Evolutionary conservation across 1,140 invertebrate species (phyloP).

Genomic region (Samia ricini): DNA sequence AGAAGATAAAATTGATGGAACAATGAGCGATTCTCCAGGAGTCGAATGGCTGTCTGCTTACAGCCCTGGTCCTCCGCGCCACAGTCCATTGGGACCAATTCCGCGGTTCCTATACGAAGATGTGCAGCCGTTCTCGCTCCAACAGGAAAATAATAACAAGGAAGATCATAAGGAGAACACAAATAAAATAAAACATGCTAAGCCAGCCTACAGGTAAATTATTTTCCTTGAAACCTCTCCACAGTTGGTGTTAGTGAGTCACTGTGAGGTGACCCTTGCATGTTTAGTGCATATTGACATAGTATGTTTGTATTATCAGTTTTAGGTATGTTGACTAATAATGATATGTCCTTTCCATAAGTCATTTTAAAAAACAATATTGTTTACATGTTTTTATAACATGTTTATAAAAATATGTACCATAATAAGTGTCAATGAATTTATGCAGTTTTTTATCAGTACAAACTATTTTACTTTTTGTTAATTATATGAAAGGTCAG

Average conservation of each 20-base stretch:
- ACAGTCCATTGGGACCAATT: conserved; percentile 69
- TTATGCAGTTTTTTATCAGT: no score
- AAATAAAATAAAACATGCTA: conserved; percentile 70
- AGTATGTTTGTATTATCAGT: not conserved
- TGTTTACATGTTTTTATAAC: not conserved
- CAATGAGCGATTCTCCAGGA: conserved; percentile 72
- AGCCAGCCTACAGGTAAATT: conserved; percentile 69
- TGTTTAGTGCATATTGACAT: conserved; percentile 1
- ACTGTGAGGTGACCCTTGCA: conserved; percentile 19
- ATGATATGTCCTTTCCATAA: not conserved
- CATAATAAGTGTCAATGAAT: no score
- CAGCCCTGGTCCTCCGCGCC: conserved; percentile 68
- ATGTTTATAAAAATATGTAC: not conserved
- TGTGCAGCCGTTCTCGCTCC: conserved; percentile 59
- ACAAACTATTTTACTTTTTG: no score
- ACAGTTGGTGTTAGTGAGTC: conserved; percentile 17
- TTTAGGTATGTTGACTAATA: not conserved
- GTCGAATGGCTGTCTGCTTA: conserved; percentile 74
- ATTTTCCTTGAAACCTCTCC: conserved; percentile 26
- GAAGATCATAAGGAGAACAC: conserved; percentile 65
- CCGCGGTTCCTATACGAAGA: conserved; percentile 69
- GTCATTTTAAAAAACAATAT: not conserved
- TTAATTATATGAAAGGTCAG: no score
- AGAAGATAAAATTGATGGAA: conserved; percentile 43
- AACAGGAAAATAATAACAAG: conserved; percentile 73